Conservation (phyloP, 2,888 invertebrate species). For the Antitype chi region DNA sequence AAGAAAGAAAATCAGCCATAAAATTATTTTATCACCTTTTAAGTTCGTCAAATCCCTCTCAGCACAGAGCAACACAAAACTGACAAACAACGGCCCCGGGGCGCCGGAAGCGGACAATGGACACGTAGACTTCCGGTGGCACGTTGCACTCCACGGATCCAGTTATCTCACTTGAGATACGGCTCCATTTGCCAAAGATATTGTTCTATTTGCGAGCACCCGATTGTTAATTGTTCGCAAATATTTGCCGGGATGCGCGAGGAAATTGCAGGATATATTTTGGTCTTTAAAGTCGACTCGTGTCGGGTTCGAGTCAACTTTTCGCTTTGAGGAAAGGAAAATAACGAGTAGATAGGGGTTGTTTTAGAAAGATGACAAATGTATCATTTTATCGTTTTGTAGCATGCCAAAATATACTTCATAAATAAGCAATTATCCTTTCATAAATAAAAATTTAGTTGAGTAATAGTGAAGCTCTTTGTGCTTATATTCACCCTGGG, state of each 20-base stretch:
- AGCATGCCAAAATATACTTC: too few species aligned
- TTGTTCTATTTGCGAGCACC: conserved; percentile 56
- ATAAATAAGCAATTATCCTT: neutral
- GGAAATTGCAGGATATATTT: conserved; percentile 33
- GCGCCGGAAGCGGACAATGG: conserved; percentile 55
- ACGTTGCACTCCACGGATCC: conserved; percentile 48
- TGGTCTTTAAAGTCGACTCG: conserved; percentile 22
- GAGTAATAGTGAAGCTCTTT: neutral
- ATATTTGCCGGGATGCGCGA: conserved; percentile 35
- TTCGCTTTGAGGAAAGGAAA: neutral
- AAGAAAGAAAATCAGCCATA: conserved; percentile 9
- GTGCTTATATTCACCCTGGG: neutral
- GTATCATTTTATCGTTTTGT: neutral
- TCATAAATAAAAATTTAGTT: neutral
- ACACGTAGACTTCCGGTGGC: conserved; percentile 57
- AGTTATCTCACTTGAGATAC: conserved; percentile 59
- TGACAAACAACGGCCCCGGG: conserved; percentile 46
- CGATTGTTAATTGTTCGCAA: conserved; percentile 59
- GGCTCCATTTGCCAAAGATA: conserved; percentile 62
- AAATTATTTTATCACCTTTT: conserved; percentile 28
- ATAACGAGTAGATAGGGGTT: too few species aligned
- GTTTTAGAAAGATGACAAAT: neutral
- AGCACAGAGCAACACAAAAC: conserved; percentile 18
- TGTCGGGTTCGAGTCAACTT: neutral
- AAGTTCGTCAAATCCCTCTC: conserved; percentile 33